These are phyloP conservation scores for Macaria notata DNA, from an alignment of 2,888 invertebrate genomes.

Conservation along the genomic window DNA sequence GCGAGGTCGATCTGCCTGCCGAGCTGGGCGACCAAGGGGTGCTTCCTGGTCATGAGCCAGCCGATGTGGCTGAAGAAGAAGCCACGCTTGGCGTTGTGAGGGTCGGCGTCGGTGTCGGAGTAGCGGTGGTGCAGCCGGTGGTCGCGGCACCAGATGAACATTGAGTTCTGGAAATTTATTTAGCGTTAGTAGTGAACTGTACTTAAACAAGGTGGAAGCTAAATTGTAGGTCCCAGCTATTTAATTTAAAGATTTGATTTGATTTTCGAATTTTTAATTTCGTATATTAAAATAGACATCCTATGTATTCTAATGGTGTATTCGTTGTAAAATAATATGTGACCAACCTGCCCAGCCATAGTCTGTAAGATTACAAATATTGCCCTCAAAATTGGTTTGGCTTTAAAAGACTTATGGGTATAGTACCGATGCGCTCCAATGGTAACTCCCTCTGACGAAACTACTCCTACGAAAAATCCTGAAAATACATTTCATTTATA, in stretches of 20 bases:
- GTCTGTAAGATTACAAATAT: slow-evolving; percentile 86
- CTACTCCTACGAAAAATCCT: no score
- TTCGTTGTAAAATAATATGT: neutral
- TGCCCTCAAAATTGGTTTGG: slow-evolving; percentile 82
- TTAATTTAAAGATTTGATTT: no score
- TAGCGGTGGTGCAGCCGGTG: slow-evolving; percentile 92
- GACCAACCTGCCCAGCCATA: slow-evolving; percentile 87
- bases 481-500: no score
- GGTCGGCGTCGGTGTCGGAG: slow-evolving; percentile 86
- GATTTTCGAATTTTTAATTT: no score
- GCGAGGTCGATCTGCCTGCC: slow-evolving; percentile 87
- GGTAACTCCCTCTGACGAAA: slow-evolving; percentile 81
- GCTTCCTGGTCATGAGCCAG: slow-evolving; percentile 91
- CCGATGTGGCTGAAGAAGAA: slow-evolving; percentile 95
- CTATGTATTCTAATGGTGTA: no score
- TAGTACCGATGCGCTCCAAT: slow-evolving; percentile 92
- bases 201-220: no score
- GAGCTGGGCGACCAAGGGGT: slow-evolving; percentile 87
- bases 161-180: slow-evolving; percentile 81
- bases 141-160: slow-evolving; percentile 90
- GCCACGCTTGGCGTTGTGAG: slow-evolving; percentile 90
- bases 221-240: no score
- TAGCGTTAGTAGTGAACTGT: no score
- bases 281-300: no score
- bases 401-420: slow-evolving; percentile 91